Conservation (phyloP, 2,113 vertebrate species). For the Rhegmatorhina hoffmannsi region DNA sequence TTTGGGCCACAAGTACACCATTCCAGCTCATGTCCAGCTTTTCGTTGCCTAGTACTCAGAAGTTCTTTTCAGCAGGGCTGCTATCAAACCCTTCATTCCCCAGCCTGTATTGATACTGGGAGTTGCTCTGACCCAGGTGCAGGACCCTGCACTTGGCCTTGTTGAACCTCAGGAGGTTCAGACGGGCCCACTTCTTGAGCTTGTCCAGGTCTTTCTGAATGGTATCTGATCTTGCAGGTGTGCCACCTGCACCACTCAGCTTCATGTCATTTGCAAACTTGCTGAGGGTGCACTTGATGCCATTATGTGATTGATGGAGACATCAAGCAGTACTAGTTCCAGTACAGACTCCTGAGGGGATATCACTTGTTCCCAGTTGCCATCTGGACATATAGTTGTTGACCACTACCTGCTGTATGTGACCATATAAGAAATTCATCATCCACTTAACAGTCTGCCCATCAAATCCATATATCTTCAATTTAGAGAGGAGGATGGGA, state of each 20-base stretch:
- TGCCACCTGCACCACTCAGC: not conserved
- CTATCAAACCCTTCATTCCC: not conserved
- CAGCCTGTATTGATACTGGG: not conserved
- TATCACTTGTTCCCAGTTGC: not conserved
- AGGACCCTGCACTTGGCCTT: not conserved
- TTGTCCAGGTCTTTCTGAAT: not conserved
- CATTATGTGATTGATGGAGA: not conserved
- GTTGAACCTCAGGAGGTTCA: not conserved
- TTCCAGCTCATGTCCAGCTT: not conserved
- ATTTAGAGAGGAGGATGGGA: not conserved
- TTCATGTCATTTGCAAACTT: not conserved
- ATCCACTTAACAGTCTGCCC: not conserved
- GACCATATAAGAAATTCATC: not conserved
- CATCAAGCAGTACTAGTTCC: not conserved
- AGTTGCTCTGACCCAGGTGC: not conserved
- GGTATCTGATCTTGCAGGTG: not conserved
- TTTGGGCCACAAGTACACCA: not conserved
- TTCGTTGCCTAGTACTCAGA: not conserved
- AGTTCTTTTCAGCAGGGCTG: not conserved
- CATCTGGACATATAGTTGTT: not conserved
- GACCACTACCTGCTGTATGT: not conserved
- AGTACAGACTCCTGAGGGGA: not conserved
- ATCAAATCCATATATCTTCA: not conserved
- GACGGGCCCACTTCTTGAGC: not conserved
- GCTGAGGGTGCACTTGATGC: not conserved